Evolutionary conservation across 2,797 vertebrate genomes (phyloP), one percentile per base, ranked within the genome.

Genomic region (Varecia variegata): DNA sequence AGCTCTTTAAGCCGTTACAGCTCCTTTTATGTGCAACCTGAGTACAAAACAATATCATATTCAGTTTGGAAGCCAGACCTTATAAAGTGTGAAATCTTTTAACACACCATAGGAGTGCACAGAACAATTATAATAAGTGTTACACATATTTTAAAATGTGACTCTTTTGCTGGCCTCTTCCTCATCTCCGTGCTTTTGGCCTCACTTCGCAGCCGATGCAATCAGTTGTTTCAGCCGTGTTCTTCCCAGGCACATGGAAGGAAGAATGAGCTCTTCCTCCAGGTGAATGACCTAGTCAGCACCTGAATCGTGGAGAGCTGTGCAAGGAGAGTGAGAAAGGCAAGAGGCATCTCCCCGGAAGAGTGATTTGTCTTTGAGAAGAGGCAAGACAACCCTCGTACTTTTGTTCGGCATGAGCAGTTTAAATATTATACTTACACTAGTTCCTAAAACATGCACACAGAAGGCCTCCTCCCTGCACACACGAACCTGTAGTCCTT

Each of bases 61-160:
- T 94, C 85, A 1, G 32, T 88, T 94, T 96, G 80, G 80, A 97
- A 97, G 21, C 32, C 35, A 97, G 81, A 89, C 35, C 85, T 94
- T 96, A 93, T 43, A 96, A 90, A 84, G 77, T 91, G 56, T 92
- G 35, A 94, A 95, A 90, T 92, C 85, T 94, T 96, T 97, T 95
- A 84, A 91, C 71, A 96, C n/a, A 84, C 47, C 88, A 87, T 52
- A 73, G 60, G 94, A 93, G 47, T 65, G 3, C 40, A 65, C 83
- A 86, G 84, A 94, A 93, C 79, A 94, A 95, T 95, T 94, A 90
- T 83, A 93, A 47, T 60, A 90, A 95, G 70, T 58, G 50, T 65
- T 47, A 30, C 65, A 77, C 35, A 2, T 85, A 89, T 94, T 96
- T 96, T 93, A 58, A 94, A 90, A 82, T 60, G 67, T 88, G 82